Base-by-base conservation (phyloP, 2,888 invertebrate genomes). In the Napeogenes sylphis region DNA sequence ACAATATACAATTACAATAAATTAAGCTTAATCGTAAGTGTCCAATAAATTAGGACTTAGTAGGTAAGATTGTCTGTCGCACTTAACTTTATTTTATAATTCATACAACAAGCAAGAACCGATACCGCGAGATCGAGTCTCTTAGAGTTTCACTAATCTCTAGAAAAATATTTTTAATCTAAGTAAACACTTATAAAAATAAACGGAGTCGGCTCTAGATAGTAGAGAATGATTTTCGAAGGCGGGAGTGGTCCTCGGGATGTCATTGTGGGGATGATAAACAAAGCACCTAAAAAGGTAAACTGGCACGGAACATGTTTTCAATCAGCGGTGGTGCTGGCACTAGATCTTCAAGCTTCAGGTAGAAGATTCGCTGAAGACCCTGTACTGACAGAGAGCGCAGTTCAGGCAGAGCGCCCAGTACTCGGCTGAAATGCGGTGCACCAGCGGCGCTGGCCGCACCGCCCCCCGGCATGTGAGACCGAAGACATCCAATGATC, bases 291-390 rank as follows among this genome's bases (percentile, higher is more conserved):
- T 94, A 98, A 88, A 98, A 98, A 73, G 98, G 98, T 82, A 98
- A 93, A 90, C 96, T 97, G 81, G 97, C 95, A 77, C 97, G 96
- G 86, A 98, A 98, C 96, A 98, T 96, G 84, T 96, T 97, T 87
- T 98, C 98, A 80, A 98, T 97, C 74, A 97, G 93, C 12, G 97
- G 95, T 58, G 98, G 98, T 64, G 97, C 96, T 33, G 97, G 97
- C 67, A 97, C 97, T 76, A 97, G 91, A 84, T 97, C 97, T 86
- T 98, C 97, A 60, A 98, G 91, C 85, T 98, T 98, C 74, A 98
- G 91, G 89, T 97, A 98, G 91, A 97, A 97, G 88, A 98, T 97
- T 81, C 98, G 93, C 87, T 98, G 98, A 67, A 98, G 93, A 64
- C 98, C 98, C 84, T 98, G 98, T 61, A 97, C 96, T 74, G 97